Percentiles rank a stretch among this genome's conserved stretches.
Evolutionary conservation across 2,797 vertebrate genomes (phyloP).

Genomic region (Gadopsis bispinosus): DNA sequence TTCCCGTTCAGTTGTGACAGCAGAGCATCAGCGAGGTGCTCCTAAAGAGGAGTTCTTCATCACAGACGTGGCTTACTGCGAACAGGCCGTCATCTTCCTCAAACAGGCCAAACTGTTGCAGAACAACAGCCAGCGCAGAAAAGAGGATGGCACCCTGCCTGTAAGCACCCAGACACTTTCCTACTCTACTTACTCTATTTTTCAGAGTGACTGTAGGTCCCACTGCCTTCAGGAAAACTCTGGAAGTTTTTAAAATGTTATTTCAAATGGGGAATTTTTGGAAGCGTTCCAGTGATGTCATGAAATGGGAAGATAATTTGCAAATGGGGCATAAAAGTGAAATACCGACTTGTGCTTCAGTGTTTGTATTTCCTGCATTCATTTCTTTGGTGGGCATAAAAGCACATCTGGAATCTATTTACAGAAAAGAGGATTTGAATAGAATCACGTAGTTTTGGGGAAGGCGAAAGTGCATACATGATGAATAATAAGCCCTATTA

Average conservation of each 20-base stretch:
- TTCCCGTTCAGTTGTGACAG: constrained; percentile 56
- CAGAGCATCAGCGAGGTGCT: constrained; percentile 66
- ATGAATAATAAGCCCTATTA: not conserved
- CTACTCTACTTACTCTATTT: not conserved
- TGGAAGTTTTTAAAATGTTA: not conserved
- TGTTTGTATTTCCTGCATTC: not conserved
- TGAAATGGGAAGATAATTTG: constrained; percentile 3
- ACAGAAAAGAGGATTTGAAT: constrained; percentile 5
- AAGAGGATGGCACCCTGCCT: constrained; percentile 83
- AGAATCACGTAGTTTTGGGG: not conserved
- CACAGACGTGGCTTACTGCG: constrained; percentile 91
- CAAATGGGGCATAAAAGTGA: not conserved
- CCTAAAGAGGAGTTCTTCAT: constrained; percentile 85
- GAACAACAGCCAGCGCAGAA: constrained; percentile 75
- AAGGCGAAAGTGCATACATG: not conserved
- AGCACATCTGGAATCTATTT: not conserved
- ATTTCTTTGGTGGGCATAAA: not conserved
- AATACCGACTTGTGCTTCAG: not conserved
- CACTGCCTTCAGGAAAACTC: not conserved
- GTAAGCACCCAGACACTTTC: constrained; percentile 78
- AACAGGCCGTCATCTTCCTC: constrained; percentile 88
- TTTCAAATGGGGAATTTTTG: not conserved
- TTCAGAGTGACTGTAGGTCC: not conserved
- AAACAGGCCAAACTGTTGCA: constrained; percentile 83
- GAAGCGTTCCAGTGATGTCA: not conserved